Evolutionary conservation across 2,797 vertebrate genomes (phyloP).

Genomic region (Triplophysa bombifrons): DNA sequence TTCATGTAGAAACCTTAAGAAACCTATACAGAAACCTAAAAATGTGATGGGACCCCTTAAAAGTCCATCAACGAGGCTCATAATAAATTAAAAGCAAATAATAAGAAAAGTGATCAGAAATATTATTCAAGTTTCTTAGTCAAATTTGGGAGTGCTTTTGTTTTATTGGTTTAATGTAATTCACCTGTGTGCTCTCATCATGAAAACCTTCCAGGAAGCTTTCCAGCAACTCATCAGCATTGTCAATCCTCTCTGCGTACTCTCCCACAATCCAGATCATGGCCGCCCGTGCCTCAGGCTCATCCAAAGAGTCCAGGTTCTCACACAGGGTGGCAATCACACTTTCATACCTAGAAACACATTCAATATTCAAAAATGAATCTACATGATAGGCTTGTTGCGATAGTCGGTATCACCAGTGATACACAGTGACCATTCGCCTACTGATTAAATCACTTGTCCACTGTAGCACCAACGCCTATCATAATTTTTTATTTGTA

Average conservation of each 20-base stretch:
- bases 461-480: too few species aligned
- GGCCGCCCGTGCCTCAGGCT: conserved; percentile 94
- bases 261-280: conserved; percentile 99
- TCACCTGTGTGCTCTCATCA: conserved; percentile 95
- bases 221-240: conserved; percentile 95
- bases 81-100: background rate
- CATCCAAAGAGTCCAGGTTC: conserved; percentile 96
- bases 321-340: conserved; percentile 97
- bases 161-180: background rate
- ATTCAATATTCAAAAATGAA: background rate
- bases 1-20: background rate
- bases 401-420: too few species aligned
- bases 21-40: too few species aligned
- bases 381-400: background rate
- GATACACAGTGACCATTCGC: too few species aligned
- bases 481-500: too few species aligned
- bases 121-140: background rate
- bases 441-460: too few species aligned
- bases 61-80: background rate
- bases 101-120: background rate
- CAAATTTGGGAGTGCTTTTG: background rate
- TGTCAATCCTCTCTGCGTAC: conserved; percentile 96
- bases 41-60: too few species aligned
- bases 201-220: conserved; percentile 98
- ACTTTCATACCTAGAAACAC: conserved; percentile 87